phyloP scores from a whole-genome alignment of 2,113 vertebrate genomes.

The Nothoprocta pentlandii region DNA sequence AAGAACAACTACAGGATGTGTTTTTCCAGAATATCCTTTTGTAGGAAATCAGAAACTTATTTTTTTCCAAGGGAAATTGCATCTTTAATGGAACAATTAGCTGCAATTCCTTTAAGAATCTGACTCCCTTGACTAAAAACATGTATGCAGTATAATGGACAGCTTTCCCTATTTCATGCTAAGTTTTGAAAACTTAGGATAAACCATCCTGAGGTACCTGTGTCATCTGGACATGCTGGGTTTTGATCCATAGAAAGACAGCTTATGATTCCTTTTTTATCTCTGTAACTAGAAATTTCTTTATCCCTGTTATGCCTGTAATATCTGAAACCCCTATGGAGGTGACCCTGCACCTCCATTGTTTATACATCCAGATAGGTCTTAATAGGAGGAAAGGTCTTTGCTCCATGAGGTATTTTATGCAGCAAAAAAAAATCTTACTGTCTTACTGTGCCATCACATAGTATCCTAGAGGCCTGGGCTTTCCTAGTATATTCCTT shows the following conservation, averaged over 20 bases:
- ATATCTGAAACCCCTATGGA: background rate
- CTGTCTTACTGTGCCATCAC: background rate
- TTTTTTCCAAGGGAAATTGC: background rate
- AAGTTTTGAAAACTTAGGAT: background rate
- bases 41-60: background rate
- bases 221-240: background rate
- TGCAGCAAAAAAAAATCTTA: background rate
- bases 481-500: background rate
- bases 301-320: background rate
- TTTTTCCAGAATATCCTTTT: background rate
- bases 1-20: background rate
- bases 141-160: background rate
- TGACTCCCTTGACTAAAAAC: background rate
- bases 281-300: background rate
- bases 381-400: background rate
- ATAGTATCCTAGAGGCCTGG: background rate
- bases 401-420: background rate
- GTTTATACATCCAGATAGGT: background rate
- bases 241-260: background rate
- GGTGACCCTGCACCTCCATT: rapidly evolving
- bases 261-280: background rate
- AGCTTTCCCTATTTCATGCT: background rate
- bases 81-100: background rate
- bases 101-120: background rate
- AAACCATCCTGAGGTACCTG: background rate